phyloP scores from a whole-genome alignment of 2,888 invertebrate species.

The Drosophila siamana region DNA sequence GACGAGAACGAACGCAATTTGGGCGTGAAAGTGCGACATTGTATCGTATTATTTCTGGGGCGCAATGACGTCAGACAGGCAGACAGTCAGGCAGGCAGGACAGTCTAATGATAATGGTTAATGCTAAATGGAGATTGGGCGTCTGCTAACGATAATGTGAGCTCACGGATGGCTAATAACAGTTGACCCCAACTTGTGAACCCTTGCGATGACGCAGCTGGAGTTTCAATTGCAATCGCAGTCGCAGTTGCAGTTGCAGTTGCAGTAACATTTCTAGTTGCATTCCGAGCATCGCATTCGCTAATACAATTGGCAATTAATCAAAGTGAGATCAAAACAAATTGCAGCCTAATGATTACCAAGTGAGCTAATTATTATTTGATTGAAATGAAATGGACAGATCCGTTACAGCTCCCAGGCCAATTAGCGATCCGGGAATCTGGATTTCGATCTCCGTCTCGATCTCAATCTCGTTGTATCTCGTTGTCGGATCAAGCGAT shows the following conservation, averaged over 20 bases:
- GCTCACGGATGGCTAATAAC: slow-evolving; percentile 38
- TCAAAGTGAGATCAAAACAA: slow-evolving; percentile 42
- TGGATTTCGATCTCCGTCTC: slow-evolving; percentile 5
- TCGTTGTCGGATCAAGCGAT: not conserved
- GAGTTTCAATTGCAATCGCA: slow-evolving; percentile 1
- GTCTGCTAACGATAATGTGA: slow-evolving; percentile 1
- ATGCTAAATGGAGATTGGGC: slow-evolving; percentile 25
- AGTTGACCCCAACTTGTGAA: slow-evolving; percentile 38
- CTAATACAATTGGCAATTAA: slow-evolving; percentile 44
- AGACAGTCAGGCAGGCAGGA: too few species aligned
- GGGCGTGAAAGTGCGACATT: slow-evolving; percentile 4
- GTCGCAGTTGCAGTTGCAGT: too few species aligned
- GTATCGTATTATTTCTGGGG: slow-evolving; percentile 29
- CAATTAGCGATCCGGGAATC: slow-evolving; percentile 15
- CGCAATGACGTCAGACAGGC: slow-evolving; percentile 43
- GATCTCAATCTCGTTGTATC: not conserved
- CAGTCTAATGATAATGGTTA: slow-evolving; percentile 25
- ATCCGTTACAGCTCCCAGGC: slow-evolving; percentile 25
- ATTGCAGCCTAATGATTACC: slow-evolving; percentile 38
- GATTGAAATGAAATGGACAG: slow-evolving; percentile 10
- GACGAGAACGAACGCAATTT: slow-evolving; percentile 29
- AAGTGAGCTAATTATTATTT: slow-evolving; percentile 46
- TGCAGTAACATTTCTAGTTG: slow-evolving; percentile 1
- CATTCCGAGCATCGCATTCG: slow-evolving; percentile 2
- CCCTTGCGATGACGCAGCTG: slow-evolving; percentile 32